These are phyloP conservation scores for Antennarius maculatus DNA, from an alignment of 2,797 vertebrate genomes.

Conservation along the genomic window DNA sequence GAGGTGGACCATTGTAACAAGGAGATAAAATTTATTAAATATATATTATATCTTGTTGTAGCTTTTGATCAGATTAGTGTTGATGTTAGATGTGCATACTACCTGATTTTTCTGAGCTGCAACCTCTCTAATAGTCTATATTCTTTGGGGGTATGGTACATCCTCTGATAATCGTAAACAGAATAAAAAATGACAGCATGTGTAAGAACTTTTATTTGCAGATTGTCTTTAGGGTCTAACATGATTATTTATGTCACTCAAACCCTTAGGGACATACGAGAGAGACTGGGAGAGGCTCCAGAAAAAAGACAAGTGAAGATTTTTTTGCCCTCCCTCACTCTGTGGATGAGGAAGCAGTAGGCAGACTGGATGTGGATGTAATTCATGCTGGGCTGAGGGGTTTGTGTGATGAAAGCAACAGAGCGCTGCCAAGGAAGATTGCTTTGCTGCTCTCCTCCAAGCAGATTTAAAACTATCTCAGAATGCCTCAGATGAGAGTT, in stretches of 20 bases:
- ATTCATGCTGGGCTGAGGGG: slow-evolving; percentile 99
- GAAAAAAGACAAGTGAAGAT: slow-evolving; percentile 87
- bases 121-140: slow-evolving; percentile 61
- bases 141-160: slow-evolving; percentile 63
- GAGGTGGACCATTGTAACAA: slow-evolving; percentile 18
- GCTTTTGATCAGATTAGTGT: slow-evolving; percentile 56
- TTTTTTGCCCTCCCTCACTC: slow-evolving; percentile 75
- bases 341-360: slow-evolving; percentile 88
- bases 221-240: slow-evolving; percentile 80
- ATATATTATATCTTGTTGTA: slow-evolving; percentile 37
- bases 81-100: slow-evolving; percentile 40
- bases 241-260: slow-evolving; percentile 77
- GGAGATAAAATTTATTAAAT: slow-evolving; percentile 27
- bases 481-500: slow-evolving; percentile 99
- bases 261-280: slow-evolving; percentile 73
- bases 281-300: slow-evolving; percentile 67
- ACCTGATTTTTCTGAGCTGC: slow-evolving; percentile 63
- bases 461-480: slow-evolving; percentile 99
- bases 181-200: slow-evolving; percentile 69
- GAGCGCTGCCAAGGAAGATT: slow-evolving; percentile 99
- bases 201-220: slow-evolving; percentile 71
- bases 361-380: slow-evolving; percentile 96
- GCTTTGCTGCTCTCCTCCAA: slow-evolving; percentile 99
- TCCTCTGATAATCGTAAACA: slow-evolving; percentile 72
- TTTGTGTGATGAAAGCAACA: slow-evolving; percentile 99